phyloP scores from a whole-genome alignment of 2,797 vertebrate genomes.

The Tinamus major region DNA sequence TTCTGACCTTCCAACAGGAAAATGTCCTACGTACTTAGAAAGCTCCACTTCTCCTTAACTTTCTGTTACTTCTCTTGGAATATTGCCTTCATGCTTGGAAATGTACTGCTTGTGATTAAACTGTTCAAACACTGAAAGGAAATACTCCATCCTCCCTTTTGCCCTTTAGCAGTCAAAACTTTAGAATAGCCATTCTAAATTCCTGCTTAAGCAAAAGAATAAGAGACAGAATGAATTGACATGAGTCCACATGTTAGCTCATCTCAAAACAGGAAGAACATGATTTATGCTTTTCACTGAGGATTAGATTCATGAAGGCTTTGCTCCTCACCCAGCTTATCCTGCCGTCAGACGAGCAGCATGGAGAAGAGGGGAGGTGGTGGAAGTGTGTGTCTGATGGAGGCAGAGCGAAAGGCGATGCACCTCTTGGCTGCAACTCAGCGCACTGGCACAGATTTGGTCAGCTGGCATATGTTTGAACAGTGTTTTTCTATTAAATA shows the following conservation, averaged over 20 bases:
- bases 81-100: background rate
- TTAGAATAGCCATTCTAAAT: background rate
- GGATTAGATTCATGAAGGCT: background rate
- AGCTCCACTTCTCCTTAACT: background rate
- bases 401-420: background rate
- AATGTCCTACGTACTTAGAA: background rate
- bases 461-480: background rate
- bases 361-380: background rate
- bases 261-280: background rate
- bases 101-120: fast-evolving
- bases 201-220: background rate
- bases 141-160: background rate
- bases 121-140: background rate
- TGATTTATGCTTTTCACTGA: background rate
- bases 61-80: background rate
- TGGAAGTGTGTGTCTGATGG: background rate
- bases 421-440: background rate
- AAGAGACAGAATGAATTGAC: background rate
- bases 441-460: background rate
- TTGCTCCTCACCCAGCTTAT: background rate
- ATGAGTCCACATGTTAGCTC: background rate
- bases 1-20: background rate
- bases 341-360: background rate
- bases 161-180: background rate
- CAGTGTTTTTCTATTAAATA: background rate